Base-by-base conservation (phyloP, 2,888 invertebrate genomes). In the Acrocyrtus sp. region DNA sequence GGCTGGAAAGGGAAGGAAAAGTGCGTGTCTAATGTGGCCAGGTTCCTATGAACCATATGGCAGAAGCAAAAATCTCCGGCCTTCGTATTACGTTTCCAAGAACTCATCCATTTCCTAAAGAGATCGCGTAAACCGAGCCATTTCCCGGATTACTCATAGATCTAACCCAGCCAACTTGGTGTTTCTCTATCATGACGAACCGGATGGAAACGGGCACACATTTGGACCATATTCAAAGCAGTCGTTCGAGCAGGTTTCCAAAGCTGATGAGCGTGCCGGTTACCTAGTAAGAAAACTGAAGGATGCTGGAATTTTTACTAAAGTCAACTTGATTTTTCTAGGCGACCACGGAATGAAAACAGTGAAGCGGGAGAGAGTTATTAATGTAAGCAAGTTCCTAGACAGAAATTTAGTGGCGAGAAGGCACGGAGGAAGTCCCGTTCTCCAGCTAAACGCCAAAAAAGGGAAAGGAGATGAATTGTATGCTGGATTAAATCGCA, bases 321-420 rank as follows among this genome's bases (percentile, higher is more conserved):
- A 86, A 75, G 85, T 89, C 0, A 90, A 91, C 82, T 85, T 92
- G 0, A 86, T 92, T 66, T 86, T 92, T 77, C 83, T 91, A 43
- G 91, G 91, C 83, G 91, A 92, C 83, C 92, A 92, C 84, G 92
- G 92, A 22, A 90, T 91, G 88, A 83, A 86, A 1, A 83, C 85
- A 22, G 88, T 90, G 0, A 86, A 83, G 0, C 83, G 85, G 17
- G 83, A 85, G 4, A 83, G 85, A 76, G 86, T 89, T 78, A 86
- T 90, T 34, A 86, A 89, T 82, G 83, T 90, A 17, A 86, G 86
- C 0, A 83, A 85, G 26, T 86, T 86, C 78, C 83, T 89, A 34
- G 84, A 85, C 70, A 83, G 74, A 6, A 83, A 83, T 10, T 85
- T 86, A 19, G 89, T 87, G 81, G 81, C 81, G 19, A 34, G 34